These are phyloP conservation scores for Meriones psammophilus DNA, from an alignment of 2,797 vertebrate species.

Conservation along the genomic window DNA sequence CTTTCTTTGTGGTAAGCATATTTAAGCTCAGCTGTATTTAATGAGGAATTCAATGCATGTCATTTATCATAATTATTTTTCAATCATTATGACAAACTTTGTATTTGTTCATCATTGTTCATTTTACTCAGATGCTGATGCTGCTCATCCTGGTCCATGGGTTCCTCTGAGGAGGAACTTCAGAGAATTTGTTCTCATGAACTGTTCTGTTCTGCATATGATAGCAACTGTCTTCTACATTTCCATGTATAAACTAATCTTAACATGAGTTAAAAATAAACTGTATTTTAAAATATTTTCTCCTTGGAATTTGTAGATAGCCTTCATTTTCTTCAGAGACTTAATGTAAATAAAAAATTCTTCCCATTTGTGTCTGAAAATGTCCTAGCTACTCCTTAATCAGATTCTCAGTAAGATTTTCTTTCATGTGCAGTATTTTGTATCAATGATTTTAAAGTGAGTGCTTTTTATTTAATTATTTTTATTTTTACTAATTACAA, in stretches of 20 bases:
- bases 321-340: constrained; percentile 17
- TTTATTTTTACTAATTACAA: too few species aligned
- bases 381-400: constrained; percentile 22
- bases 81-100: neutral
- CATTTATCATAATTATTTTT: neutral
- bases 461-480: too few species aligned
- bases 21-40: neutral
- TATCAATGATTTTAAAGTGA: neutral
- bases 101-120: neutral
- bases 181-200: neutral
- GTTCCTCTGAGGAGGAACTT: neutral
- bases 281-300: neutral
- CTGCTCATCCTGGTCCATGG: neutral
- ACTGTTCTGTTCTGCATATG: neutral
- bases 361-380: neutral
- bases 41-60: neutral
- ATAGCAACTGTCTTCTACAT: neutral
- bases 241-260: constrained; percentile 38
- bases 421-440: neutral
- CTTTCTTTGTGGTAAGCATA: neutral
- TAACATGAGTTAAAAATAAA: neutral
- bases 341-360: neutral
- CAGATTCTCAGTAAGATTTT: neutral
- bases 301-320: neutral
- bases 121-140: neutral